Evolutionary conservation across 2,888 invertebrate genomes (phyloP), one percentile per base, ranked within the genome.

Genomic region (Leptothorax acervorum): DNA sequence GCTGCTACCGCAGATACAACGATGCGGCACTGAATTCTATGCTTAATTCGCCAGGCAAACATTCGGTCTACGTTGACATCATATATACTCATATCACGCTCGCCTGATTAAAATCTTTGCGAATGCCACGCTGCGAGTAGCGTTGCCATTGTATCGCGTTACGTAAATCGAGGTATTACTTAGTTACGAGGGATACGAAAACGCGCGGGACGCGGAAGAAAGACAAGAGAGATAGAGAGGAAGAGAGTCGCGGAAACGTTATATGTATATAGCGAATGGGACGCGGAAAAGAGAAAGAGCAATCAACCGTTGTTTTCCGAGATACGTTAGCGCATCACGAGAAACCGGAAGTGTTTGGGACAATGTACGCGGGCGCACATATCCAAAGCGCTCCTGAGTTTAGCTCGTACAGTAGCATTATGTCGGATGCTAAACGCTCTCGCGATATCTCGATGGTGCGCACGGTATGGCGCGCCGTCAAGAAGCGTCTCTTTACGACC

Each of bases 361-460:
- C 78, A 57, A 79, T 65, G 42, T 73, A 66, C 51, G 31, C 60
- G 68, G n/a, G 35, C 66, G 35, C 57, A 57, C 65, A 48, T 66
- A 73, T 73, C 48, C 79, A 78, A 11, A 35, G 9, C 51, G 39
- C 23, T 28, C 2, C 39, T 55, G 62, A 57, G 60, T 68, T 84
- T 79, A 60, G 48, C 82, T 75, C 68, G 78, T 65, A 55, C 48
- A 66, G 57, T 53, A 78, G 57, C 86, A 78, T 88, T 83, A 89
- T 71, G 57, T 82, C 79, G 86, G 83, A 89, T 85, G 68, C 63
- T 88, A 85, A 90, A 90, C 81, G 82, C 84, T 62, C 65, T 82
- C 70, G 82, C 84, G 45, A 82, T 84, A 55, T 83, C 42, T 57
- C 73, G 39, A 23, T 51, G 75, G 45, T 60, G 60, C 55, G 45